Percentiles rank a stretch among this genome's conserved stretches.
phyloP scores from a whole-genome alignment of 2,888 invertebrate species.

The Phorcus lineatus region DNA sequence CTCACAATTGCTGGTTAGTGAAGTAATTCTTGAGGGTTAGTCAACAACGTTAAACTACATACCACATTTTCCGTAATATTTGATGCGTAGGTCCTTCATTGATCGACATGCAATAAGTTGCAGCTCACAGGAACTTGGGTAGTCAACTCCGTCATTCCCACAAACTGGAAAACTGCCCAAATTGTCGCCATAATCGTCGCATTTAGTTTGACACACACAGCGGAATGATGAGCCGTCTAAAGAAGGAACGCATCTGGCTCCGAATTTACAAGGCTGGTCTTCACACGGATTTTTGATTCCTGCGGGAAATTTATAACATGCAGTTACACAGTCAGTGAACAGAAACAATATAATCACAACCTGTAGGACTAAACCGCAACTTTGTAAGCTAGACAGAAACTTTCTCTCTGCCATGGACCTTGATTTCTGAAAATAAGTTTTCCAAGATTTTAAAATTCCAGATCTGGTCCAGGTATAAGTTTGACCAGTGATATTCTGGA shows the following conservation, averaged over 20 bases:
- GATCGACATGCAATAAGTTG: constrained; percentile 74
- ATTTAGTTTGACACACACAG: constrained; percentile 87
- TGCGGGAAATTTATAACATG: constrained; percentile 79
- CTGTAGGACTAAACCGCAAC: neutral
- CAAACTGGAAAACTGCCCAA: constrained; percentile 87
- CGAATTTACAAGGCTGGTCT: constrained; percentile 82
- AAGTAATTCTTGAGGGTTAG: too few relatives aligned
- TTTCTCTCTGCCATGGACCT: neutral
- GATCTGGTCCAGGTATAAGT: neutral
- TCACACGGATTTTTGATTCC: constrained; percentile 85
- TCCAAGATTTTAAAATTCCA: constrained; percentile 1
- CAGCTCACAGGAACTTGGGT: constrained; percentile 76
- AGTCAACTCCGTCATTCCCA: constrained; percentile 79
- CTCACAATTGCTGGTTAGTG: too few relatives aligned
- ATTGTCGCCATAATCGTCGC: constrained; percentile 89
- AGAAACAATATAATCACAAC: constrained; percentile 12
- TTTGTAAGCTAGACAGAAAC: too few relatives aligned
- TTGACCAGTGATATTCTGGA: constrained; percentile 9
- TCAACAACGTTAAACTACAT: constrained; percentile 48
- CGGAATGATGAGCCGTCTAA: constrained; percentile 83
- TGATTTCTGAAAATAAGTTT: constrained; percentile 11
- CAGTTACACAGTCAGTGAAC: constrained; percentile 32
- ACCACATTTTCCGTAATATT: constrained; percentile 78
- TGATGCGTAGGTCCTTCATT: constrained; percentile 75
- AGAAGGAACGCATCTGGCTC: constrained; percentile 82